Evolutionary conservation across 1,140 invertebrate species (phyloP).

Genomic region (Mya arenaria): DNA sequence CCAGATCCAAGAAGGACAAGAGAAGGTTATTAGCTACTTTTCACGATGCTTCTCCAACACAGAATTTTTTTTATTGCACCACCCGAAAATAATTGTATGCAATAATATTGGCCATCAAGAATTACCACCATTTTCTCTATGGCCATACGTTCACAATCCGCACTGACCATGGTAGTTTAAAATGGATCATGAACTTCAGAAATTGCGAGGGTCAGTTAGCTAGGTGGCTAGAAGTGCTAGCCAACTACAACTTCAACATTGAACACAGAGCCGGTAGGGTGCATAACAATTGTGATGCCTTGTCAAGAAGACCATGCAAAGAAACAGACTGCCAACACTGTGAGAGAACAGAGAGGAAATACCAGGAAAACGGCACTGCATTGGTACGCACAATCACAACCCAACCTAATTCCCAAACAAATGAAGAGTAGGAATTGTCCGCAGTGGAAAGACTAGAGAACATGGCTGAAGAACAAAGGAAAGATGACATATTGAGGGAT

Average conservation of each 20-base stretch:
- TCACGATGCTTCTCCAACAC: neutral
- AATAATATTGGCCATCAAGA: neutral
- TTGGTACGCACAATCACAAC: neutral
- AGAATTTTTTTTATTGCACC: neutral
- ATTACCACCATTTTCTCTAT: neutral
- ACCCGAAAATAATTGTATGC: constrained; percentile 44
- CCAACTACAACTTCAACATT: neutral
- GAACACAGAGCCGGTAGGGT: constrained; percentile 39
- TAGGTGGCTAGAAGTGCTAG: neutral
- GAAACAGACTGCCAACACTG: neutral
- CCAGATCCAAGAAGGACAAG: neutral
- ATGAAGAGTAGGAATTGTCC: neutral
- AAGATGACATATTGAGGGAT: neutral
- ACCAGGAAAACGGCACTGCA: neutral
- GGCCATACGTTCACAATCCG: neutral
- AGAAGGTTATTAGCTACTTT: constrained; percentile 8
- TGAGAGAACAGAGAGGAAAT: neutral
- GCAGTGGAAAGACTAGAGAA: neutral
- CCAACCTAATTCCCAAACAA: neutral
- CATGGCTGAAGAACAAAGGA: neutral
- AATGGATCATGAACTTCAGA: neutral
- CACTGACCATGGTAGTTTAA: constrained; percentile 13
- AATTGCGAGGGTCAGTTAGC: neutral
- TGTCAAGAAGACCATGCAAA: constrained; percentile 31
- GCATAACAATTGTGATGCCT: constrained; percentile 54